Evolutionary conservation across 1,140 invertebrate genomes (phyloP).

Genomic region (Heliconius himera): DNA sequence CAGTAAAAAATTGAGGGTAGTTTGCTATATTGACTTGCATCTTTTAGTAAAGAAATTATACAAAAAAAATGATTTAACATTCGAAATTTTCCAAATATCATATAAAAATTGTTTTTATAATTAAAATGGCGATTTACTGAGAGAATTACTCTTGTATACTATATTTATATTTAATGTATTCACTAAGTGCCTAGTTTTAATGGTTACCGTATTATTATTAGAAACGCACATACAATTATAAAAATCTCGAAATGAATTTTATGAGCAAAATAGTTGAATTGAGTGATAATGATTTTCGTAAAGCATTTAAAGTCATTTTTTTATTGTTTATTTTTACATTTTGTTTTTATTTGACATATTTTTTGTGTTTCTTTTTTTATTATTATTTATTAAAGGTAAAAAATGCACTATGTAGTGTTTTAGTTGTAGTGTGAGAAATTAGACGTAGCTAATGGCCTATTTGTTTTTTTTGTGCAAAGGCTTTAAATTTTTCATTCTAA

Average conservation of each 20-base stretch:
- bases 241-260: background rate
- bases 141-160: background rate
- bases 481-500: background rate
- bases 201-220: slow-evolving; percentile 43
- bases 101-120: no score
- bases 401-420: background rate
- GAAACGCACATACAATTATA: slow-evolving; percentile 23
- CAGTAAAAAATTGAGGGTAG: no score
- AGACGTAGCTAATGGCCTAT: background rate
- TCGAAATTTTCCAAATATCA: no score
- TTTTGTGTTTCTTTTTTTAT: background rate
- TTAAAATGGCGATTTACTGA: no score
- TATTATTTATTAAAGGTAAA: background rate
- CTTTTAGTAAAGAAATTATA: no score
- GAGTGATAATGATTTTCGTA: background rate
- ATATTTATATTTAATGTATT: slow-evolving; percentile 17
- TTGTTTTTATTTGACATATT: slow-evolving; percentile 3
- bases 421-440: background rate
- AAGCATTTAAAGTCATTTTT: background rate
- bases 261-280: background rate
- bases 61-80: no score
- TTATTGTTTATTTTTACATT: background rate
- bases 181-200: slow-evolving; percentile 54
- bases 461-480: background rate
- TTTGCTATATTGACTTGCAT: no score